Percentiles rank a stretch among this genome's conserved stretches.
Conservation (phyloP, 2,113 vertebrate genomes). For the Bothrops jararaca region DNA sequence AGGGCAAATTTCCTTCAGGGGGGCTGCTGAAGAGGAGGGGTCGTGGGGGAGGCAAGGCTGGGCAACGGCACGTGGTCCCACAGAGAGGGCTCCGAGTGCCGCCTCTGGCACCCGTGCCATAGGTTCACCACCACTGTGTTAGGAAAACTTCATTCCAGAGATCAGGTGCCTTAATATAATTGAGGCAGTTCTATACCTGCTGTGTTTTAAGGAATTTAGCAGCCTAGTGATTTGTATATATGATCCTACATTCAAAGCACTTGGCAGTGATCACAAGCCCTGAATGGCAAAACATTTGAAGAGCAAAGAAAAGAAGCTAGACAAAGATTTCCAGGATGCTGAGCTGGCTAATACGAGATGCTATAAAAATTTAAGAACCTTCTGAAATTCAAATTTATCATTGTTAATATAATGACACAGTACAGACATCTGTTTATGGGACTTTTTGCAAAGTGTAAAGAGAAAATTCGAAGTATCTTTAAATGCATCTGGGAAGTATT, state of each 20-base stretch:
- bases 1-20: too few species aligned
- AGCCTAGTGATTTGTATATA: neutral
- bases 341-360: neutral
- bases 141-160: neutral
- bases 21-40: too few species aligned
- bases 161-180: neutral
- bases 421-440: neutral
- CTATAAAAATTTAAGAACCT: neutral
- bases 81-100: too few species aligned
- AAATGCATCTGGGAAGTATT: neutral
- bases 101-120: too few species aligned
- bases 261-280: neutral
- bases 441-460: neutral
- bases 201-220: neutral
- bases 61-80: too few species aligned
- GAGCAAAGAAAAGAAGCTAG: neutral
- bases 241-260: neutral
- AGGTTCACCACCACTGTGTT: neutral
- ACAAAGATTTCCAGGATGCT: neutral
- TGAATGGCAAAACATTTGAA: neutral
- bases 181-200: neutral
- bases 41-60: too few species aligned
- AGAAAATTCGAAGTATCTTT: neutral
- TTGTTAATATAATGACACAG: neutral
- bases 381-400: neutral